A percentile compares a stretch with the other conserved stretches of the same genome.
phyloP scores from a whole-genome alignment of 2,888 invertebrate genomes.

The Plagodis pulveraria region DNA sequence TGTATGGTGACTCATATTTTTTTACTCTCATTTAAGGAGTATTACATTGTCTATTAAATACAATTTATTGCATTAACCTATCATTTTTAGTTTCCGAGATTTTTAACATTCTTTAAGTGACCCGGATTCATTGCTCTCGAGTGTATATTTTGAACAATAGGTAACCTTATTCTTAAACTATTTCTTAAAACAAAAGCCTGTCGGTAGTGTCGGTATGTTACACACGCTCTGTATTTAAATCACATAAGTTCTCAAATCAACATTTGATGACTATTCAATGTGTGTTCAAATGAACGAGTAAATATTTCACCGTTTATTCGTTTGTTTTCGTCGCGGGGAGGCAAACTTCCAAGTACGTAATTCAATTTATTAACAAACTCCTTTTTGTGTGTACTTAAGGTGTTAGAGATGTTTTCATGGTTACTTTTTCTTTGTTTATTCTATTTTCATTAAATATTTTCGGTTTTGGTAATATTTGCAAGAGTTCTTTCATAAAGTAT shows the following conservation, averaged over 20 bases:
- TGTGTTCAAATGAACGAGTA: constrained; percentile 35
- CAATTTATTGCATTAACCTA: no score
- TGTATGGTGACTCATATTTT: no score
- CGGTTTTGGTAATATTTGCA: constrained; percentile 10
- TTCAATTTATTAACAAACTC: constrained; percentile 43
- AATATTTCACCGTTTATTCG: constrained; percentile 46
- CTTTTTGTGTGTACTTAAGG: constrained; percentile 35
- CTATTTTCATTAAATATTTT: constrained; percentile 17
- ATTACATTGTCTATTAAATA: no score
- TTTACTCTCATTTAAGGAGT: no score
- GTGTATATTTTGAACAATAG: no score
- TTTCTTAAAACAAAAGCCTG: no score
- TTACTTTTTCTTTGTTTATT: constrained; percentile 22
- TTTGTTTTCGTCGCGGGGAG: constrained; percentile 49
- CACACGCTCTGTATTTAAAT: no score
- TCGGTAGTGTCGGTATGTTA: no score
- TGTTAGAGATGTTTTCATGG: constrained; percentile 27
- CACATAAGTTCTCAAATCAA: constrained; percentile 32
- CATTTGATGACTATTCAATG: constrained; percentile 43
- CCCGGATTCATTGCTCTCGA: no score
- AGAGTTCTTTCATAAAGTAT: constrained; percentile 17
- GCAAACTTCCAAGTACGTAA: constrained; percentile 39
- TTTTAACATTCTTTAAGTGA: no score
- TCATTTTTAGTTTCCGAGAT: no score
- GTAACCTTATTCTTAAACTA: no score